Percentiles rank a stretch among this genome's conserved stretches.
Evolutionary conservation across 2,888 invertebrate genomes (phyloP).

Genomic region (Parascotia fuliginaria): DNA sequence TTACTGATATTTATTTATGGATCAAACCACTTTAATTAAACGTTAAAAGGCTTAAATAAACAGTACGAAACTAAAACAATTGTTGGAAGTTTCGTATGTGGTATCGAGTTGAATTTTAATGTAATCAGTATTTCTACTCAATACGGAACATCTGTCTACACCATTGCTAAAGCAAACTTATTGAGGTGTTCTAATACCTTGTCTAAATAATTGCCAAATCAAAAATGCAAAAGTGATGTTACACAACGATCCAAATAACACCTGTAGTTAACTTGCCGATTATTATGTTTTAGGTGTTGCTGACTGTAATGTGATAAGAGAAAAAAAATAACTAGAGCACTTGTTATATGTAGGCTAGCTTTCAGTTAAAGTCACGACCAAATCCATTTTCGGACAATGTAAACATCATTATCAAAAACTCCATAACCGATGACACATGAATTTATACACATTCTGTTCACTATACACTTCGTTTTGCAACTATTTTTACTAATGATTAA

Average conservation of each 20-base stretch:
- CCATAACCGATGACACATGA: too few species aligned
- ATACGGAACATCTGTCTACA: constrained; percentile 1
- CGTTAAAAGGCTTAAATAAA: neutral
- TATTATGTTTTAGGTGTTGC: constrained; percentile 17
- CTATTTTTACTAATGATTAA: too few species aligned
- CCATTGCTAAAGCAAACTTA: neutral
- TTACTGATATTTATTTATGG: too few species aligned
- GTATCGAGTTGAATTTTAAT: neutral
- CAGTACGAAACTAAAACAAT: neutral
- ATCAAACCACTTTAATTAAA: neutral
- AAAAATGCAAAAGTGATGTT: constrained; percentile 28
- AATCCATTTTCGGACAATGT: neutral
- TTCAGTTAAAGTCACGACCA: constrained; percentile 43
- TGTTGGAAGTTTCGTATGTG: neutral
- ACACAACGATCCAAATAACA: constrained; percentile 30
- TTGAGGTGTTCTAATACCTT: neutral
- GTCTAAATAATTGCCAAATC: constrained; percentile 7
- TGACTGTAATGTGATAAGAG: constrained; percentile 23
- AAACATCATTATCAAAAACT: too few species aligned
- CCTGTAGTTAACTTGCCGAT: constrained; percentile 1
- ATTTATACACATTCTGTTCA: too few species aligned
- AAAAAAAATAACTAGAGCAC: constrained; percentile 41
- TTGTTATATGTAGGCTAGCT: constrained; percentile 39
- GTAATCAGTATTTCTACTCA: neutral
- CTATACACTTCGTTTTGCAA: too few species aligned